Evolutionary conservation across 2,888 invertebrate genomes (phyloP), one percentile per base, ranked within the genome.

Genomic region (Mamestra brassicae): DNA sequence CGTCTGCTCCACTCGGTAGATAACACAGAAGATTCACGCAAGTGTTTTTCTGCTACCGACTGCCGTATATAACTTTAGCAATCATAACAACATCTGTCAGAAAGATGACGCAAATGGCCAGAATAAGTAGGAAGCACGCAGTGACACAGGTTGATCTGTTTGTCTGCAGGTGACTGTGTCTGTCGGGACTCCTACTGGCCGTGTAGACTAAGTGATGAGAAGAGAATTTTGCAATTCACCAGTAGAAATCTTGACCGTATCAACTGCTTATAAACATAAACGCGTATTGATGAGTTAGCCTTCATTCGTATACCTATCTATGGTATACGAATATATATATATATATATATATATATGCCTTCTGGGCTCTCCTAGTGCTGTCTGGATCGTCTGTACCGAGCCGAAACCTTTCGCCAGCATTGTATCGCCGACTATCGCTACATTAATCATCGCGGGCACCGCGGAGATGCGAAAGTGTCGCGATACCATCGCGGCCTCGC

Each of bases 401-500:
- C 54, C 8, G 52, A 67, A 11, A 72, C 54, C 54, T 72, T 67
- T 78, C 74, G 13, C 64, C n/a, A 54, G 45, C 58, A 61, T 50
- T 42, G 60, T 68, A 57, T 58, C 65, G 69, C 57, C 36, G n/a
- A 58, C 71, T 60, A 74, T 70, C 55, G 63, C 34, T 70, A 52
- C n/a, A 74, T 77, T 55, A 55, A 72, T 71, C 64, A 65, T 52
- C n/a, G 58, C 71, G 58, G 55, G 42, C 36, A 17, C 34, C n/a
- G 36, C 38, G 65, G 34, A 36, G 54, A 57, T 58, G 68, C 36
- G 68, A 60, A 36, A 58, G 10, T 45, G 26, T 26, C 26, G 26
- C 26, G 26, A 26, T 26, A 26, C 26, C 26, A 26, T 26, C 26
- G 1, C 26, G 26, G n/a, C 45, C 42, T 52, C 55, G 50, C n/a